Conservation (phyloP, 2,113 vertebrate genomes). For the Hippocampus comes region DNA sequence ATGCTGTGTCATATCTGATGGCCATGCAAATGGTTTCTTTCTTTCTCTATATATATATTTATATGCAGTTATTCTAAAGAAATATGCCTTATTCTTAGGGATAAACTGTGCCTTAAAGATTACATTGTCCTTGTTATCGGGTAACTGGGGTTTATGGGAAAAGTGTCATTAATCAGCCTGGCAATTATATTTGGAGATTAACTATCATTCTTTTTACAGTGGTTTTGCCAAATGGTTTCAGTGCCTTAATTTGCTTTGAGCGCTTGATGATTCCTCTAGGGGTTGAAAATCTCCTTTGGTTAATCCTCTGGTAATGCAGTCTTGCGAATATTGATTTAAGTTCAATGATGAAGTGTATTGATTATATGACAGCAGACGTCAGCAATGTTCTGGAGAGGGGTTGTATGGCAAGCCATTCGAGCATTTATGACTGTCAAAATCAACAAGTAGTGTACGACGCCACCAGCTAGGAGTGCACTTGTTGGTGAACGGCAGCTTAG, state of each 20-base stretch:
- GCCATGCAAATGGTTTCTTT: no score
- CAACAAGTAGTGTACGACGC: no score
- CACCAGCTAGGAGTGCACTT: no score
- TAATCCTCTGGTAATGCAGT: constrained; percentile 12
- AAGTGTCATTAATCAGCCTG: neutral
- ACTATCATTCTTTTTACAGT: constrained; percentile 8
- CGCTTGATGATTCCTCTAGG: constrained; percentile 21
- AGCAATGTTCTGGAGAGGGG: neutral
- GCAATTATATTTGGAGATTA: constrained; percentile 5
- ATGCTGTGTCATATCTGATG: no score
- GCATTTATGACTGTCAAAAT: neutral
- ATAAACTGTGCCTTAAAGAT: neutral
- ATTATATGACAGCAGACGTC: neutral
- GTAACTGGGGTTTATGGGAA: neutral
- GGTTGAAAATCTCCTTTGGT: constrained; percentile 19
- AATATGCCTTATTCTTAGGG: neutral
- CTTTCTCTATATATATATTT: no score
- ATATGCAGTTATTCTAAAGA: neutral
- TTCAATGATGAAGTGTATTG: constrained; percentile 15
- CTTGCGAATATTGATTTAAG: constrained; percentile 14
- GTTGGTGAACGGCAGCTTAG: no score
- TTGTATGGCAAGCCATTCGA: no score
- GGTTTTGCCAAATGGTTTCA: constrained; percentile 17
- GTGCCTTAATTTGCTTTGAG: constrained; percentile 31
- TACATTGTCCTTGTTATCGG: neutral